Conservation (phyloP, 2,797 vertebrate species). For the Hylomyscus alleni region DNA sequence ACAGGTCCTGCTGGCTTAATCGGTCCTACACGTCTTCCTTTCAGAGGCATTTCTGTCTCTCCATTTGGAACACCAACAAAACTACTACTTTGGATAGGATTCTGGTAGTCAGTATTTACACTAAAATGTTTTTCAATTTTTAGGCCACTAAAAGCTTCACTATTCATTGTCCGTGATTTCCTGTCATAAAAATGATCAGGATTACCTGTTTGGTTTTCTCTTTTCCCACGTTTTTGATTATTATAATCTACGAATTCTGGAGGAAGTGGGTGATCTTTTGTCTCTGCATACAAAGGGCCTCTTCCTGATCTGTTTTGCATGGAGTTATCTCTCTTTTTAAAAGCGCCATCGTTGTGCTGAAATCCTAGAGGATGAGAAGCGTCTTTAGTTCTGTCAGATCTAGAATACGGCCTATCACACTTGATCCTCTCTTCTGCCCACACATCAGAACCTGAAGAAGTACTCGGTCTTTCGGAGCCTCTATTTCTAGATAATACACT, state of each 20-base stretch:
- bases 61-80: slow-evolving; percentile 93
- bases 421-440: slow-evolving; percentile 92
- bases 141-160: slow-evolving; percentile 88
- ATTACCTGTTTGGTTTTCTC: slow-evolving; percentile 92
- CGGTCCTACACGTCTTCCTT: slow-evolving; percentile 94
- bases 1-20: slow-evolving; percentile 92
- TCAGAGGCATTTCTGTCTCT: slow-evolving; percentile 90
- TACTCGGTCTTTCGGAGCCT: slow-evolving; percentile 91
- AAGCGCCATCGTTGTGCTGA: slow-evolving; percentile 88
- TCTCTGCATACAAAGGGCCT: slow-evolving; percentile 86
- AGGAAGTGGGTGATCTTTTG: slow-evolving; percentile 88
- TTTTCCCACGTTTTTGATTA: slow-evolving; percentile 93
- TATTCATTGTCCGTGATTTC: slow-evolving; percentile 90
- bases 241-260: slow-evolving; percentile 90
- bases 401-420: slow-evolving; percentile 88
- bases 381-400: slow-evolving; percentile 93
- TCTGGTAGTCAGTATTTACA: slow-evolving; percentile 88
- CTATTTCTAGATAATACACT: slow-evolving; percentile 90
- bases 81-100: slow-evolving; percentile 87
- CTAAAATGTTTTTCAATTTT: slow-evolving; percentile 91
- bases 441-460: slow-evolving; percentile 88
- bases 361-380: slow-evolving; percentile 87
- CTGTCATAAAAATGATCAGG: slow-evolving; percentile 92
- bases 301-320: slow-evolving; percentile 89
- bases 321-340: slow-evolving; percentile 90